phyloP scores from a whole-genome alignment of 2,888 invertebrate species.

The Zaprionus lineosus region DNA sequence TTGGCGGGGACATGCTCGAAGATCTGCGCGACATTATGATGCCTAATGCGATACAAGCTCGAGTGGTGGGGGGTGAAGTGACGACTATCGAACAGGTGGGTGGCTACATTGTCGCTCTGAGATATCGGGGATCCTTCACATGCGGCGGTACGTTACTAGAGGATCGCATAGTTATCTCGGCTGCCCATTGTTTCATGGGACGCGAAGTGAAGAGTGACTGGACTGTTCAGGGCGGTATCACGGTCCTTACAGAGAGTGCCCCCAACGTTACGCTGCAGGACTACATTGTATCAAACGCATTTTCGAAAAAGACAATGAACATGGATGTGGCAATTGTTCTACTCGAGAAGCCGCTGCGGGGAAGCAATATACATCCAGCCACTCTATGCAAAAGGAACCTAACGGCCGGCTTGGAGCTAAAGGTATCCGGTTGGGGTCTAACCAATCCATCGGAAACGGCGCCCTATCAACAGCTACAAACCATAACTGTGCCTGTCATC shows the following conservation, averaged over 20 bases:
- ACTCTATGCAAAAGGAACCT: slow-evolving; percentile 22
- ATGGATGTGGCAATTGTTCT: slow-evolving; percentile 57
- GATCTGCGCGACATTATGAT: slow-evolving; percentile 20
- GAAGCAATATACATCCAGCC: slow-evolving; percentile 6
- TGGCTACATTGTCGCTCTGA: slow-evolving; percentile 52
- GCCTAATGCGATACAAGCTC: not conserved
- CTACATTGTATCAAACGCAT: slow-evolving; percentile 21
- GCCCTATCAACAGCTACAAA: slow-evolving; percentile 25
- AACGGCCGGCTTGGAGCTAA: not conserved
- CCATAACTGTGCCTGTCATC: slow-evolving; percentile 47
- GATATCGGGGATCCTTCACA: slow-evolving; percentile 30
- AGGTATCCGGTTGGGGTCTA: slow-evolving; percentile 62
- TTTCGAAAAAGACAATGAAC: slow-evolving; percentile 20
- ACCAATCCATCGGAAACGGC: not conserved
- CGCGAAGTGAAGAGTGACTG: not conserved
- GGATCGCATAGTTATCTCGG: slow-evolving; percentile 46
- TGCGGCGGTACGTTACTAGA: slow-evolving; percentile 57
- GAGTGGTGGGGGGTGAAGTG: slow-evolving; percentile 54
- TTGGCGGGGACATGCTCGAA: too few relatives aligned
- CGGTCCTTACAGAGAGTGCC: slow-evolving; percentile 24
- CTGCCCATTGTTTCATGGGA: slow-evolving; percentile 53
- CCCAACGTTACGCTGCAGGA: slow-evolving; percentile 1
- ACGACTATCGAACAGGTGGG: slow-evolving; percentile 50
- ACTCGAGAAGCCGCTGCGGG: slow-evolving; percentile 28
- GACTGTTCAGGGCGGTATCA: slow-evolving; percentile 43